Percentiles rank a stretch among this genome's conserved stretches.
phyloP scores from a whole-genome alignment of 2,113 vertebrate genomes.

The Prunella fulvescens region DNA sequence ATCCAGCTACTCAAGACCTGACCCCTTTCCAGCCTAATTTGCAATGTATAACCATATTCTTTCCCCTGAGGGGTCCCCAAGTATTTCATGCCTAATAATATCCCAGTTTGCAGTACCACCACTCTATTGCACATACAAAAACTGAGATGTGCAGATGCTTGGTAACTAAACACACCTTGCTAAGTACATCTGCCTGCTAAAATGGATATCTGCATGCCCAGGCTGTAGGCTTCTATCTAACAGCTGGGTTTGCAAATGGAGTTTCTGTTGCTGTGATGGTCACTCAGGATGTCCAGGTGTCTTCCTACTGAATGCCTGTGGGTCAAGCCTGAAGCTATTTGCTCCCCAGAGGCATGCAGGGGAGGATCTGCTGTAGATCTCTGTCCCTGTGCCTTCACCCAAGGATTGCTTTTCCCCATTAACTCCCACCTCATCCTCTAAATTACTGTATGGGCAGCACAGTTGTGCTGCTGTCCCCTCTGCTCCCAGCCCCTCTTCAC shows the following conservation, averaged over 20 bases:
- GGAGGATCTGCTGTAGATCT: neutral
- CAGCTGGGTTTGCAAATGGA: neutral
- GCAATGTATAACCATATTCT: neutral
- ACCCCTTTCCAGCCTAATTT: neutral
- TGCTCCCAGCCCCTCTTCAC: neutral
- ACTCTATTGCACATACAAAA: neutral
- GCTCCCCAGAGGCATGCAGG: neutral
- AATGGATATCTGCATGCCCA: neutral
- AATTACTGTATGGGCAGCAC: fast-evolving
- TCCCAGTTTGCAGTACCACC: neutral
- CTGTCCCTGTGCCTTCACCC: neutral
- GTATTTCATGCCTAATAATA: neutral
- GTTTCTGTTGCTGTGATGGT: neutral
- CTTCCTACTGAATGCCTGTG: neutral
- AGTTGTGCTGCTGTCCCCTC: fast-evolving
- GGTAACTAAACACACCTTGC: neutral
- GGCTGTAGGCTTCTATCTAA: neutral
- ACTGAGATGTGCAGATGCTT: neutral
- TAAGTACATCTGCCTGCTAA: neutral
- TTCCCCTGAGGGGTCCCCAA: neutral
- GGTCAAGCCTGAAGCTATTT: neutral
- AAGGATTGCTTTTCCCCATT: neutral
- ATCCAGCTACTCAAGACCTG: neutral
- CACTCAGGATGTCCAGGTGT: neutral
- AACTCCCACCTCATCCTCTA: neutral